Percentiles rank a stretch among this genome's conserved stretches.
These are phyloP conservation scores for Brachyptera putata DNA, from an alignment of 2,888 invertebrate genomes.

Conservation along the genomic window DNA sequence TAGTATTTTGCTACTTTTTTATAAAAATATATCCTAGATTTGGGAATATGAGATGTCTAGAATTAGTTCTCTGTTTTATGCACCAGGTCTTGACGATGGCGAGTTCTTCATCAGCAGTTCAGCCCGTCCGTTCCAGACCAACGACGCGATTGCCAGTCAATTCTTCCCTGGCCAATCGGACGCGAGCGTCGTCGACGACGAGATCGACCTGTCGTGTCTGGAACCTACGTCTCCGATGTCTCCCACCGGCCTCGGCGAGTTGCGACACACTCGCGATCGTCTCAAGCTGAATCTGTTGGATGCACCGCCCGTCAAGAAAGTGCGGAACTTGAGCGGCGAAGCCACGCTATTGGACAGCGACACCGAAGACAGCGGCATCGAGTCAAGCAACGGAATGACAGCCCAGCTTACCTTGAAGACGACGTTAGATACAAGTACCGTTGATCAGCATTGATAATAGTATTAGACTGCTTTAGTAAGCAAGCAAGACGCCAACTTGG, in stretches of 20 bases:
- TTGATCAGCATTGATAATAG: too few relatives aligned
- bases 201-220: slow-evolving; percentile 23
- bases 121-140: slow-evolving; percentile 59
- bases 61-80: too few relatives aligned
- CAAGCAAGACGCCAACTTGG: too few relatives aligned
- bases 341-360: slow-evolving; percentile 58
- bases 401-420: background rate
- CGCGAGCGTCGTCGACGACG: slow-evolving; percentile 20
- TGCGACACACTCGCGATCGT: slow-evolving; percentile 66
- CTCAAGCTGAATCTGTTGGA: slow-evolving; percentile 59
- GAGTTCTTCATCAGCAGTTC: slow-evolving; percentile 73
- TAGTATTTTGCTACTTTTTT: too few relatives aligned
- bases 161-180: slow-evolving; percentile 60
- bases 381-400: slow-evolving; percentile 52
- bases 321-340: slow-evolving; percentile 46
- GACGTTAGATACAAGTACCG: too few relatives aligned
- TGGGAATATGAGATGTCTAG: too few relatives aligned
- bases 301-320: slow-evolving; percentile 43
- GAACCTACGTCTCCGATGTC: background rate
- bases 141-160: slow-evolving; percentile 48
- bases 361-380: slow-evolving; percentile 59
- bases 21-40: too few relatives aligned
- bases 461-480: too few relatives aligned
- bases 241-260: slow-evolving; percentile 53
- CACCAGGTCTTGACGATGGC: slow-evolving; percentile 49